Base-by-base conservation (phyloP, 2,888 invertebrate species). In the Cyclophora albipunctata region DNA sequence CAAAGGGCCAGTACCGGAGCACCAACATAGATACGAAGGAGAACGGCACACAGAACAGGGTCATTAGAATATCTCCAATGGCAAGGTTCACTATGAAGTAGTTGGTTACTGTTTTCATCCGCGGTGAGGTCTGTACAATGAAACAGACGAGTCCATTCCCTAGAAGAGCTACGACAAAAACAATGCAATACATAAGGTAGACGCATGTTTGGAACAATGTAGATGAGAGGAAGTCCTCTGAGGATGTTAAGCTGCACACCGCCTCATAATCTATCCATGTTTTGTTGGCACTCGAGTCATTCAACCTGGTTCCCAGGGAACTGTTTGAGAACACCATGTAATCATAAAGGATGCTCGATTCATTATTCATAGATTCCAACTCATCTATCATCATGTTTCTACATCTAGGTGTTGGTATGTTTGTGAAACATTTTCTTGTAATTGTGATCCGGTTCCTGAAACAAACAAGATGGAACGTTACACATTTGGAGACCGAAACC, bases 61-160 rank as follows among this genome's bases (percentile, higher is more conserved):
- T 95, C 93, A 98, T 96, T 51, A 97, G 83, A 54, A 98, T 93
- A 75, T 98, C 98, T 42, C 97, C 96, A 42, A 96, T 90, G 0
- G 97, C 96, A 59, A 98, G 86, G 78, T 95, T 96, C 71, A 95
- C 94, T 70, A 98, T 96, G 78, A 97, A 97, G 79, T 92, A 96
- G 79, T 98, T 98, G 43, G 97, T 97, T 3, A 97, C 96, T 0
- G 96, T 97, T 66, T 95, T 91, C 96, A 97, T 97, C 42, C 95
- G 91, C 0, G 95, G 94, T 7, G 94, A 94, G 3, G 93, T 92
- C 59, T 94, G 90, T 0, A 98, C 96, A 34, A 97, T 94, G 76
- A 95, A 96, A 76, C 96, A 96, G 34, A 98, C 96, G 46, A 94
- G 89, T 47, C 93, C 93, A 69, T 95, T 95, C 7, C 95, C 95